A percentile compares a stretch with the other conserved stretches of the same genome.
Conservation (phyloP, 2,888 invertebrate species). For the Sturmia bella region DNA sequence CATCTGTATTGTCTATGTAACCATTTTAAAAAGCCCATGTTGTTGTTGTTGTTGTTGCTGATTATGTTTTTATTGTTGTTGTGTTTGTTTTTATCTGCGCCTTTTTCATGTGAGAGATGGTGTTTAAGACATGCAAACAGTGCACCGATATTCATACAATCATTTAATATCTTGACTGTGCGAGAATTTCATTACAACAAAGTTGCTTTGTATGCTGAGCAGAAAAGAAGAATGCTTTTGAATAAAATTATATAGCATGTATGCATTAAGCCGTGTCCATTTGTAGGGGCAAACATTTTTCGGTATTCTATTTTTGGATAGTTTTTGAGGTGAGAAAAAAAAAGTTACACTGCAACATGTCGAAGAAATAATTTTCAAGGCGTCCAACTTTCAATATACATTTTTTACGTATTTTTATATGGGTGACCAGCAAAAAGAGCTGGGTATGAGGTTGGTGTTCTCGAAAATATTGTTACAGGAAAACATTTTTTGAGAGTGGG, state of each 20-base stretch:
- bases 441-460: no score
- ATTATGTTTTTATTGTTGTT: background rate
- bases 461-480: no score
- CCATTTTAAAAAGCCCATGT: constrained; percentile 3
- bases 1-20: background rate
- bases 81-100: constrained; percentile 23
- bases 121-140: constrained; percentile 17
- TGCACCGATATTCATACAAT: constrained; percentile 1
- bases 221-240: background rate
- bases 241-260: background rate
- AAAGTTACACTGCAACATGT: no score
- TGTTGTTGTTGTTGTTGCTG: background rate
- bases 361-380: no score
- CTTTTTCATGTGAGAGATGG: constrained; percentile 28
- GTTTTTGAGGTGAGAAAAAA: no score
- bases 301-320: no score
- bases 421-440: no score
- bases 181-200: background rate
- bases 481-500: no score
- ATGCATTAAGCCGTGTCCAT: no score
- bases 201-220: constrained; percentile 4
- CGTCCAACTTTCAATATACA: no score
- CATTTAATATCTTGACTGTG: background rate
- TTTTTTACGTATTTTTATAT: no score
- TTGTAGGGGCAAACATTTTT: no score